Conservation (phyloP, 1,140 invertebrate species). For the Drosophila arizonae region DNA sequence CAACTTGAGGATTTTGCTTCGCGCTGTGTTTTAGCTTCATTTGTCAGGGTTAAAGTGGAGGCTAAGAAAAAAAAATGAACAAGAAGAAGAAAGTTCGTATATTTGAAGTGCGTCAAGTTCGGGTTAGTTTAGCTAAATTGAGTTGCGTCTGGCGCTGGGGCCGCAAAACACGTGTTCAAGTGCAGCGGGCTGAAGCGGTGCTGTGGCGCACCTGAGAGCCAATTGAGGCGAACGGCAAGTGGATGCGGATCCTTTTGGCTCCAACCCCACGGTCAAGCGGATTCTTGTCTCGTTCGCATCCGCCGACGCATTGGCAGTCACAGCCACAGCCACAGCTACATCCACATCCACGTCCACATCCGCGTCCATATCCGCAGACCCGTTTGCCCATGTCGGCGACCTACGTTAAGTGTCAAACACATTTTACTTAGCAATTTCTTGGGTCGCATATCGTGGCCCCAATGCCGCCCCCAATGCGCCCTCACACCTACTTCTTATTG, state of each 20-base stretch:
- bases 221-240: neutral
- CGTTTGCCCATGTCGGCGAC: conserved; percentile 43
- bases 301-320: neutral
- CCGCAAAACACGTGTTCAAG: conserved; percentile 40
- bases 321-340: too few relatives aligned
- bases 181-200: conserved; percentile 16
- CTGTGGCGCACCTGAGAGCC: neutral
- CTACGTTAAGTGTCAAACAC: conserved; percentile 79
- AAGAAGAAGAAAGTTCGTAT: neutral
- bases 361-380: neutral
- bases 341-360: conserved; percentile 10
- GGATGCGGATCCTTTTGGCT: neutral
- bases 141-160: conserved; percentile 13
- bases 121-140: conserved; percentile 4
- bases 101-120: conserved; percentile 1
- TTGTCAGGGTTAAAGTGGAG: conserved; percentile 3
- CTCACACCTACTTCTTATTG: neutral
- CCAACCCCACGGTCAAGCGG: conserved; percentile 26
- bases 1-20: too few relatives aligned
- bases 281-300: conserved; percentile 29
- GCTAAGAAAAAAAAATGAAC: neutral
- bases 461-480: neutral
- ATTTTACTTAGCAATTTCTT: conserved; percentile 77
- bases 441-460: conserved; percentile 57
- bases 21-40: neutral